Percentiles rank a stretch among this genome's conserved stretches.
These are phyloP conservation scores for Formica aserva DNA, from an alignment of 2,888 invertebrate species.

Conservation along the genomic window DNA sequence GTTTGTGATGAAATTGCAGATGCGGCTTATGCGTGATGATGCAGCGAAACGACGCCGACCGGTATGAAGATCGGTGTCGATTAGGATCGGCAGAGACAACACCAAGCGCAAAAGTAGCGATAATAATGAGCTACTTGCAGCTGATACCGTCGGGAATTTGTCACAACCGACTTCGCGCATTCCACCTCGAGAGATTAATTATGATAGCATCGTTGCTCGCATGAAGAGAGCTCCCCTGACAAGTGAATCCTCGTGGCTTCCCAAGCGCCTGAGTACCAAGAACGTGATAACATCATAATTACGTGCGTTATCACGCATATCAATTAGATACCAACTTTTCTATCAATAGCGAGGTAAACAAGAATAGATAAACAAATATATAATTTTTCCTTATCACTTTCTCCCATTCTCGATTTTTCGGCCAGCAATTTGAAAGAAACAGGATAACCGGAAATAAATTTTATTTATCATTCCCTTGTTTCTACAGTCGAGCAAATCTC, in stretches of 20 bases:
- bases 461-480: conserved; percentile 1
- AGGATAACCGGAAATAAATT: background rate
- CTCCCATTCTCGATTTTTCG: background rate
- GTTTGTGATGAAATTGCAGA: conserved; percentile 63
- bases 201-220: conserved; percentile 38
- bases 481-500: background rate
- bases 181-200: conserved; percentile 43
- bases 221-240: conserved; percentile 8
- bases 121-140: conserved; percentile 53
- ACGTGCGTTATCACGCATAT: conserved; percentile 26
- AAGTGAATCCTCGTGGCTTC: background rate
- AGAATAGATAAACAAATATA: background rate
- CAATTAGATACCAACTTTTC: conserved; percentile 21
- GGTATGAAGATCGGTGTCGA: conserved; percentile 60
- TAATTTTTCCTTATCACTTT: background rate
- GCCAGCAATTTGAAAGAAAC: background rate
- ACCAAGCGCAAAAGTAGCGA: conserved; percentile 40
- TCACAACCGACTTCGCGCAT: conserved; percentile 49
- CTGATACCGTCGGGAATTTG: conserved; percentile 49
- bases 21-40: conserved; percentile 53
- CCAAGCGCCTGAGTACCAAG: background rate
- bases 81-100: conserved; percentile 66
- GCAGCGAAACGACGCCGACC: conserved; percentile 49
- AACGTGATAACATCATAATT: conserved; percentile 9
- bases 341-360: background rate